Evolutionary conservation across 2,888 invertebrate species (phyloP), one percentile per base, ranked within the genome.

Genomic region (Chalcosyrphus nemorum): DNA sequence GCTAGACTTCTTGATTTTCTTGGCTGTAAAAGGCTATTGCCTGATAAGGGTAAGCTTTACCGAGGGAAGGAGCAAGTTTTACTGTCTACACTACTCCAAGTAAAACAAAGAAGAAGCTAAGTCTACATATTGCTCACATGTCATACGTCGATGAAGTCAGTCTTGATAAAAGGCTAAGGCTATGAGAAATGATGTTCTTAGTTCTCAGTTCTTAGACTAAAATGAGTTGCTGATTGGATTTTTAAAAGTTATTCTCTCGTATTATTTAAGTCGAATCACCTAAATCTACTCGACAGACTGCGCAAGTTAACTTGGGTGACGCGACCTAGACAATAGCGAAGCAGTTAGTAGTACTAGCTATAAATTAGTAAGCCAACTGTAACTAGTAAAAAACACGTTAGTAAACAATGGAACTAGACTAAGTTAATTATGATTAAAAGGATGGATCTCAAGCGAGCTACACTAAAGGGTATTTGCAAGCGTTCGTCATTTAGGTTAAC

Each of bases 371-470:
- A 61, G 35, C 32, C n/a, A 29, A 47, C 9, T 45, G n/a, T 32
- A 65, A n/a, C n/a, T 2, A 45, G 24, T 54, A 63, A 52, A 9
- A 32, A n/a, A 59, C 38, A 61, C 32, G 56, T 75, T 45, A 70
- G 59, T 56, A 21, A 68, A 68, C n/a, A n/a, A n/a, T n/a, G n/a
- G n/a, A n/a, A n/a, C n/a, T n/a, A n/a, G n/a, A n/a, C n/a, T n/a
- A n/a, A n/a, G n/a, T n/a, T n/a, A n/a, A n/a, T n/a, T n/a, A 43
- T 19, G 2, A 29, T 50, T 50, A 1, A 32, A 24, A 43, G 59
- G 7, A 29, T 5, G 15, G 3, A 59, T 41, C 50, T 50, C 11
- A 59, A 71, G 71, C 71, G 38, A 24, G 29, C 35, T 59, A 71
- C 38, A 24, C 13, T 41, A 63, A 61, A 24, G 41, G n/a, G 24